Conservation (phyloP, 2,888 invertebrate species). For the Rhyacophila evoluta region DNA sequence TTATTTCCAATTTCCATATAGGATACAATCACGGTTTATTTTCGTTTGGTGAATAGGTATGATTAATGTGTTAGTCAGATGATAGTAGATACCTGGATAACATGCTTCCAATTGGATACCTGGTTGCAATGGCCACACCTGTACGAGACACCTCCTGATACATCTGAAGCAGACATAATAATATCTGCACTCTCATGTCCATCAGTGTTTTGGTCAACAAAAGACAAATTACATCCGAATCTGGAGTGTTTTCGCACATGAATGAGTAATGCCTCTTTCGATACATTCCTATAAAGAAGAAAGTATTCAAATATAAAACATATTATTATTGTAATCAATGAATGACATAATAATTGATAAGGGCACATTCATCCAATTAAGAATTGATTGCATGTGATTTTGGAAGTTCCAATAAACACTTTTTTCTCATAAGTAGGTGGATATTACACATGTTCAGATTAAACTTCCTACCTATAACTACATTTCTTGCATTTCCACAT, state of each 20-base stretch:
- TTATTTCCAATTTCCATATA: no score
- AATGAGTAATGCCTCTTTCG: slow-evolving; percentile 66
- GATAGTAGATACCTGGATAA: slow-evolving; percentile 78
- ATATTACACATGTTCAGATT: no score
- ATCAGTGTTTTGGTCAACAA: slow-evolving; percentile 30
- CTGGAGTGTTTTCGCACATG: slow-evolving; percentile 65
- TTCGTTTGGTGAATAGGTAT: not conserved
- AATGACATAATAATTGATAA: no score
- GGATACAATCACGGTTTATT: no score
- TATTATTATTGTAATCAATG: no score
- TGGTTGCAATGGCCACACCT: slow-evolving; percentile 86
- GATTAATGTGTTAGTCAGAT: slow-evolving; percentile 54
- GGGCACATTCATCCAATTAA: no score
- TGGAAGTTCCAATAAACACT: no score
- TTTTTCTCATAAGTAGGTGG: no score
- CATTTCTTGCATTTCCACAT: slow-evolving; percentile 93
- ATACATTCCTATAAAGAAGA: slow-evolving; percentile 63
- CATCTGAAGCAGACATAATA: slow-evolving; percentile 61
- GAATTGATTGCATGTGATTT: no score
- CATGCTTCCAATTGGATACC: slow-evolving; percentile 87
- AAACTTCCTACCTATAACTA: slow-evolving; percentile 84
- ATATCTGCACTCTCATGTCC: slow-evolving; percentile 59
- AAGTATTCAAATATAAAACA: no score
- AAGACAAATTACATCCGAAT: slow-evolving; percentile 28
- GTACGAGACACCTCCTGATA: slow-evolving; percentile 71